Base-by-base conservation (phyloP, 2,113 vertebrate genomes). In the Datnioides undecimradiatus region DNA sequence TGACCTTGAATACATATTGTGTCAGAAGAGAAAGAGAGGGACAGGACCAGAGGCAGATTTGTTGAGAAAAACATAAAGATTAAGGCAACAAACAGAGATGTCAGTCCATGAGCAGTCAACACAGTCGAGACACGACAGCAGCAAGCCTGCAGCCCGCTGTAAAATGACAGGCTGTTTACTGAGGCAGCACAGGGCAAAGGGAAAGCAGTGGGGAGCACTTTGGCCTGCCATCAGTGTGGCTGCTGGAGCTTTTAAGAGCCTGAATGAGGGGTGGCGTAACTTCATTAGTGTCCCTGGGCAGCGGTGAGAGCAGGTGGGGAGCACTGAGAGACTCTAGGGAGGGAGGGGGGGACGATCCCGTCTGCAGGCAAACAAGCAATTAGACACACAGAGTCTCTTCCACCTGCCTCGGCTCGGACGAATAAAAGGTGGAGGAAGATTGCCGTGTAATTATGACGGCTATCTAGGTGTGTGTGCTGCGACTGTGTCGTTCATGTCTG, bases 241-340 rank as follows among this genome's bases (percentile, higher is more conserved):
- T 54, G 69, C 59, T 14, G 34, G 71, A 73, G 90, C 88, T 92
- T 90, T 91, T 90, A 90, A 87, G 72, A 73, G 69, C 46, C 71
- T 68, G 52, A 65, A 82, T 81, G 83, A 90, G 79, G 76, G 84
- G 46, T 58, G 74, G 65, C 1, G 27, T 91, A 90, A 92, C 85
- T 86, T 91, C 88, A 91, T 93, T 90, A 89, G 79, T 67, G 77
- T 84, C 83, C 68, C 77, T 64, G 31, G 34, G 72, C 33, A 40
- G 81, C 45, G 49, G 66, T 40, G 78, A 86, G 65, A 89, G 71
- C 85, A 91, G 90, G 79, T 89, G 85, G 77, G 62, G 68, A 62
- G 64, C 43, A 52, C 33, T 40, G 40, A 77, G 72, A 19, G 72
- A 82, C 84, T 85, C 49, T 0, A n/a, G 80, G 71, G 82, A 88